Evolutionary conservation across 2,888 invertebrate genomes (phyloP), one percentile per base, ranked within the genome.

Genomic region (Apotomis turbidana): DNA sequence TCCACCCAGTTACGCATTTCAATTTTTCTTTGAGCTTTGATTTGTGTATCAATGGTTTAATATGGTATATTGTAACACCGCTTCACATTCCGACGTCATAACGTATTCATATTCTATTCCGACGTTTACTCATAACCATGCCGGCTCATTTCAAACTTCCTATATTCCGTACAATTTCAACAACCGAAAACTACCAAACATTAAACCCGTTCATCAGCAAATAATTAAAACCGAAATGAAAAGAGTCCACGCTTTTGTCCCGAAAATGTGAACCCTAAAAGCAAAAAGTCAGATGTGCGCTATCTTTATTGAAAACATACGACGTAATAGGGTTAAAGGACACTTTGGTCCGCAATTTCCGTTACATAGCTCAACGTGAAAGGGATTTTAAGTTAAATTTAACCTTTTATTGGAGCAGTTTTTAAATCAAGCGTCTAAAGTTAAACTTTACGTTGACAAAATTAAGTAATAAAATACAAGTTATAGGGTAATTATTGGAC

Each of bases 391-490:
- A 54, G 59, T 58, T 66, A 69, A 75, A 71, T 74, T 70, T 67
- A 68, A 66, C 51, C 74, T 66, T 73, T 76, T 79, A 79, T 80
- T 74, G 68, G 77, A 76, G 76, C 76, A 36, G 55, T 68, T 79
- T 81, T 78, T 77, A 81, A 84, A 82, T 83, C 80, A 83, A 78
- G 61, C 73, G 71, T 77, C 76, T 80, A 84, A 85, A 83, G 81
- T 82, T 81, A 79, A 79, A 77, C 76, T 77, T 78, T 75, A 77
- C 80, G 78, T 78, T 82, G 79, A 83, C 79, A 82, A 82, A 86
- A 85, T 87, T 82, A 78, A 77, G 77, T 85, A 85, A 87, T 87
- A 80, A 83, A 86, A 85, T 79, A 79, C 80, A 78, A 82, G 79
- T 82, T 82, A 81, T 81, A 79, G 79, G 75, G 80, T 77, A 77